A percentile compares a stretch with the other conserved stretches of the same genome.
These are phyloP conservation scores for Sinhomidia bicolor DNA, from an alignment of 2,888 invertebrate genomes.

Conservation along the genomic window DNA sequence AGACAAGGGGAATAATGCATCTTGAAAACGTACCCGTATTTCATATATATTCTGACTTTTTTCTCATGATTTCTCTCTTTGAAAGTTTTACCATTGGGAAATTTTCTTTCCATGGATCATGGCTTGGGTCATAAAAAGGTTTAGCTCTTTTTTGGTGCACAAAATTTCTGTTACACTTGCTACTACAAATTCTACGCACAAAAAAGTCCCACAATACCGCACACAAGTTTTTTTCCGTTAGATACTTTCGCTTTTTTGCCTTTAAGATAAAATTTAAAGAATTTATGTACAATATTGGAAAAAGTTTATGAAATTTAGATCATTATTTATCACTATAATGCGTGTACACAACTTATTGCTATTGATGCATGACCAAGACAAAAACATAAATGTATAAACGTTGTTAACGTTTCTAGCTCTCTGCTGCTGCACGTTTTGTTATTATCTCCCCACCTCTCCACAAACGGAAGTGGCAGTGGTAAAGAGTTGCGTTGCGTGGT, in stretches of 20 bases:
- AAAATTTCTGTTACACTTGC: too few species aligned
- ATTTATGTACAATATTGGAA: background rate
- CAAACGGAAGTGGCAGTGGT: slow-evolving; percentile 3
- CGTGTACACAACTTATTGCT: background rate
- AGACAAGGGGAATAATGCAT: slow-evolving; percentile 28
- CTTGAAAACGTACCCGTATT: slow-evolving; percentile 18
- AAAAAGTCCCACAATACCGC: background rate
- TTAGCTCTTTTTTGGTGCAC: background rate
- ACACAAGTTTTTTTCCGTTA: too few species aligned
- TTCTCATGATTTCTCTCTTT: slow-evolving; percentile 49
- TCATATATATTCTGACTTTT: slow-evolving; percentile 44
- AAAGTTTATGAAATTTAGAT: background rate
- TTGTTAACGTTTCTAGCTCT: background rate
- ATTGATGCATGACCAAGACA: background rate
- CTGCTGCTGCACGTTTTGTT: background rate
- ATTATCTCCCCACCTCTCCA: background rate
- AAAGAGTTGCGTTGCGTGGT: background rate
- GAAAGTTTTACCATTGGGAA: slow-evolving; percentile 66
- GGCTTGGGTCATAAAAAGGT: slow-evolving; percentile 12
- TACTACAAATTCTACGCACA: background rate
- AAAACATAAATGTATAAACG: background rate
- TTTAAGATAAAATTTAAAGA: background rate
- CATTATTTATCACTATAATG: too few species aligned
- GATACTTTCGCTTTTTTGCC: background rate
- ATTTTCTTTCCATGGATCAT: slow-evolving; percentile 43